Evolutionary conservation across 2,113 vertebrate genomes (phyloP).

Genomic region (Thermophis baileyi): DNA sequence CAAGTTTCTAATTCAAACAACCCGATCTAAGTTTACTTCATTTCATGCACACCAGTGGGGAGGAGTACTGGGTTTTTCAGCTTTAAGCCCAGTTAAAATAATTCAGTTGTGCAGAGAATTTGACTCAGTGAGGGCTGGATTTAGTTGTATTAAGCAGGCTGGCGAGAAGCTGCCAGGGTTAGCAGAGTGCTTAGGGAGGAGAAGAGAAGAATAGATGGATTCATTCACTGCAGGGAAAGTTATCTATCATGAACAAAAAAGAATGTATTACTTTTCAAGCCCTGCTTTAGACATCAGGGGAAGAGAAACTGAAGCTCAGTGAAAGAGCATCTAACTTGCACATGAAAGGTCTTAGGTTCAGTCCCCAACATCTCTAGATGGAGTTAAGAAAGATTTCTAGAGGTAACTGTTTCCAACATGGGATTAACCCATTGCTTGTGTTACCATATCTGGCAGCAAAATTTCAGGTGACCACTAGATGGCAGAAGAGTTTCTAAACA

Average conservation of each 20-base stretch:
- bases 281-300: neutral
- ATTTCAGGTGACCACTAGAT: neutral
- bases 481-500: neutral
- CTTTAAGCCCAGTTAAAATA: slow-evolving; percentile 18
- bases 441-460: neutral
- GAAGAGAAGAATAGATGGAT: neutral
- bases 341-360: neutral
- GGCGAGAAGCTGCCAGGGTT: neutral
- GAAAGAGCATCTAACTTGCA: neutral
- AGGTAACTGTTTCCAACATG: too few relatives aligned
- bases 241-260: neutral
- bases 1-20: slow-evolving; percentile 20
- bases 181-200: neutral
- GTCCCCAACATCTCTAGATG: neutral
- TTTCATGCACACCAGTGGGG: neutral
- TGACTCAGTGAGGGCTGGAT: neutral
- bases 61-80: slow-evolving; percentile 23
- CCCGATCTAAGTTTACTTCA: neutral
- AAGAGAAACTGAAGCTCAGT: neutral
- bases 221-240: slow-evolving; percentile 2
- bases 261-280: neutral
- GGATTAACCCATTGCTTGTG: neutral
- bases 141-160: slow-evolving; percentile 10
- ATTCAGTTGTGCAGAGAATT: slow-evolving; percentile 6
- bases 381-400: neutral